These are phyloP conservation scores for Rhopalosiphum padi DNA, from an alignment of 1,140 invertebrate species.

Conservation along the genomic window DNA sequence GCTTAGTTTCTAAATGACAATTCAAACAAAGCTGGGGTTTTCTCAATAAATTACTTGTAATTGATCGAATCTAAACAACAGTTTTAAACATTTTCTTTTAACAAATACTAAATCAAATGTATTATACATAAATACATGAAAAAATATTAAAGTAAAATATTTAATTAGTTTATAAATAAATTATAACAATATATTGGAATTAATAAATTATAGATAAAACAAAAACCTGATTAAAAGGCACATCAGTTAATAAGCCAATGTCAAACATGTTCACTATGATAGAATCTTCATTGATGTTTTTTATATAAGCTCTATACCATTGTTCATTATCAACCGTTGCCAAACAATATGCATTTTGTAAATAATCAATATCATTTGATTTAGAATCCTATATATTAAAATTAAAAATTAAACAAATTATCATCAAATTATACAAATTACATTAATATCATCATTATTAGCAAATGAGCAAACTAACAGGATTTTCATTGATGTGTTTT, in stretches of 20 bases:
- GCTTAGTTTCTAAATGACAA: conserved; percentile 18
- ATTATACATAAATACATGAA: no score
- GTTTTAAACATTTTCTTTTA: background rate
- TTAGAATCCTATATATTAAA: background rate
- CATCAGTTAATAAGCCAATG: conserved; percentile 43
- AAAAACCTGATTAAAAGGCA: conserved; percentile 16
- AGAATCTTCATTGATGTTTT: conserved; percentile 21
- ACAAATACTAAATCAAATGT: background rate
- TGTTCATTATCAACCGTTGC: conserved; percentile 28
- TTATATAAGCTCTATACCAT: conserved; percentile 43
- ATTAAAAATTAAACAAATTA: background rate
- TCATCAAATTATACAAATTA: background rate
- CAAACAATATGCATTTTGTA: conserved; percentile 27
- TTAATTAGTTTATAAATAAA: background rate
- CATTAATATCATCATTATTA: background rate
- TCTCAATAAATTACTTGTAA: conserved; percentile 34
- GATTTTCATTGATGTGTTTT: background rate
- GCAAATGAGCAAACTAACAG: background rate
- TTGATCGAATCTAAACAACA: conserved; percentile 43
- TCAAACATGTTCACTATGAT: conserved; percentile 48
- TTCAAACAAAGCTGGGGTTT: conserved; percentile 45
- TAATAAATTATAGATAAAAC: background rate
- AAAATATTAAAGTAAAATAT: no score
- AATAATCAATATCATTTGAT: background rate
- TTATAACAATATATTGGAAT: background rate